These are phyloP conservation scores for Menidia menidia DNA, from an alignment of 2,797 vertebrate species.

Conservation along the genomic window DNA sequence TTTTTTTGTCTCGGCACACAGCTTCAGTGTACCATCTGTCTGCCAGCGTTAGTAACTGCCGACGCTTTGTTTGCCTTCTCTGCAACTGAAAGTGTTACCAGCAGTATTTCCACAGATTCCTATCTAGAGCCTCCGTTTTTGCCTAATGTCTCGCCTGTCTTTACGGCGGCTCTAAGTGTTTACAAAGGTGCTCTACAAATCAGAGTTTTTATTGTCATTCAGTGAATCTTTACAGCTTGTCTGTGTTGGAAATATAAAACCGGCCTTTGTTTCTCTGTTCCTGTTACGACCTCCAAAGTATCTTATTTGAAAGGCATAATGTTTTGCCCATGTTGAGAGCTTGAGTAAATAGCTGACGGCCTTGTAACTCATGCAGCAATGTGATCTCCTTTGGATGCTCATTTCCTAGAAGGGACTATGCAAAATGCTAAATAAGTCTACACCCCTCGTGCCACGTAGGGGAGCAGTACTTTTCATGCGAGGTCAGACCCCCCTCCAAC, in stretches of 20 bases:
- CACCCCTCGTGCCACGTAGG: constrained; percentile 61
- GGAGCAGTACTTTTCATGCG: constrained; percentile 63
- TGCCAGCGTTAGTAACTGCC: constrained; percentile 16
- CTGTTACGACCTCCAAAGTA: constrained; percentile 57
- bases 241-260: constrained; percentile 21
- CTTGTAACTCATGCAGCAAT: constrained; percentile 65
- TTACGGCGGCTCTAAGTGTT: no score
- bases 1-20: constrained; percentile 25
- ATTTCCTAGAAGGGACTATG: constrained; percentile 68
- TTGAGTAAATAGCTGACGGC: constrained; percentile 74
- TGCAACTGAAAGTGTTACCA: constrained; percentile 7
- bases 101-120: constrained; percentile 23
- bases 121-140: constrained; percentile 13
- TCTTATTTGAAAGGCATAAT: constrained; percentile 69
- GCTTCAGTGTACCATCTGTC: constrained; percentile 10
- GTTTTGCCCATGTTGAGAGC: constrained; percentile 72
- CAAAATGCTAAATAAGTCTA: constrained; percentile 80
- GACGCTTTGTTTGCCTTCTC: constrained; percentile 10
- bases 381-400: constrained; percentile 66
- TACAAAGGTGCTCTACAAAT: no score
- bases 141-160: no score
- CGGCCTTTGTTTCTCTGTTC: constrained; percentile 14
- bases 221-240: constrained; percentile 18
- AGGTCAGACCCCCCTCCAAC: constrained; percentile 69
- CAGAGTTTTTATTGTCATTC: background rate